Evolutionary conservation across 1,140 invertebrate genomes (phyloP).

Genomic region (Brachionus rubens): DNA sequence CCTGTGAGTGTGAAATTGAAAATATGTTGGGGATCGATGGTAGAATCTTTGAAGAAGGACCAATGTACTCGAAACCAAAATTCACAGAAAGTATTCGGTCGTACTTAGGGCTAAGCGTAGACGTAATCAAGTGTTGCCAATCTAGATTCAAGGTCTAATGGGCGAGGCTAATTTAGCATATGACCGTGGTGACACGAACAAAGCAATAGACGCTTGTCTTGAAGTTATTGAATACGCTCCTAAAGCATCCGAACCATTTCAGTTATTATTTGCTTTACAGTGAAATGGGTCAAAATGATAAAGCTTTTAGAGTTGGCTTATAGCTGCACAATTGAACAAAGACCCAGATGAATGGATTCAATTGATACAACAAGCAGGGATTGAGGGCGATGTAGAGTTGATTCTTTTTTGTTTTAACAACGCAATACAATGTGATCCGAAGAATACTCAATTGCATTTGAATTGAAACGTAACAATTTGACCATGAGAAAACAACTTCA

Average conservation of each 20-base stretch:
- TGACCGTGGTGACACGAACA: conserved; percentile 74
- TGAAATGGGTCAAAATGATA: conserved; percentile 71
- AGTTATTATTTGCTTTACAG: conserved; percentile 87
- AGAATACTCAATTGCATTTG: conserved; percentile 42
- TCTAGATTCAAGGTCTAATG: conserved; percentile 71
- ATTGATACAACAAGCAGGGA: conserved; percentile 37
- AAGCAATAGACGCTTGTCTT: conserved; percentile 74
- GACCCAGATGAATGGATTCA: conserved; percentile 43
- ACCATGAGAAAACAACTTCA: conserved; percentile 43
- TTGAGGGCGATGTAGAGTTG: conserved; percentile 36
- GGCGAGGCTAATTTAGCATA: conserved; percentile 86
- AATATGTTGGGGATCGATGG: conserved; percentile 95
- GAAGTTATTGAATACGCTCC: conserved; percentile 83
- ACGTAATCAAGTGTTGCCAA: conserved; percentile 49
- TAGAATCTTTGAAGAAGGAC: conserved; percentile 64
- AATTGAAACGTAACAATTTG: conserved; percentile 26
- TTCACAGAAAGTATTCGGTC: not conserved
- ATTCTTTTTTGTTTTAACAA: conserved; percentile 44
- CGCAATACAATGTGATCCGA: conserved; percentile 39
- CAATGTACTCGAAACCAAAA: not conserved
- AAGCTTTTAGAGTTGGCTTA: conserved; percentile 69
- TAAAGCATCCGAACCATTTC: conserved; percentile 79
- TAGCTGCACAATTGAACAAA: conserved; percentile 38
- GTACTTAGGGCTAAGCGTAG: conserved; percentile 34
- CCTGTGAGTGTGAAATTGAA: conserved; percentile 96